phyloP scores from a whole-genome alignment of 2,113 vertebrate genomes.

The Bungarus multicinctus region DNA sequence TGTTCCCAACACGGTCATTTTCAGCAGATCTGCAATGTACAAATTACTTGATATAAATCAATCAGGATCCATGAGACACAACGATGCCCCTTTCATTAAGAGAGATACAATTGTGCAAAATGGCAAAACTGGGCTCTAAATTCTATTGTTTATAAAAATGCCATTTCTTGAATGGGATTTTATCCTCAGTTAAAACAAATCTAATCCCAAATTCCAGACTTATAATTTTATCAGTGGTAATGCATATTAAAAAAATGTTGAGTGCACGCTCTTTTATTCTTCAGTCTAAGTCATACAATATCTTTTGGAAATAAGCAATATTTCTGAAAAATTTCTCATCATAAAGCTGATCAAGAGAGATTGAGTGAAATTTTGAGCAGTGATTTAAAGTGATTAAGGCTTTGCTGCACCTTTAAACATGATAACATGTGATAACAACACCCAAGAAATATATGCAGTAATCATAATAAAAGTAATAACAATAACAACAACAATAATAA shows the following conservation, averaged over 20 bases:
- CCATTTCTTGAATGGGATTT: neutral
- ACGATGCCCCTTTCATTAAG: neutral
- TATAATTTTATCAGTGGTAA: neutral
- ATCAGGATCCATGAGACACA: conserved; percentile 21
- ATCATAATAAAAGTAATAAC: no score
- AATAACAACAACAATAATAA: no score
- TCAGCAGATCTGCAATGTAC: conserved; percentile 86
- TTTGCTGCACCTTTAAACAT: no score
- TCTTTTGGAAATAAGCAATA: neutral
- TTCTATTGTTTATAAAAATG: neutral
- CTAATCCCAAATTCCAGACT: neutral
- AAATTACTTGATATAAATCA: conserved; percentile 50
- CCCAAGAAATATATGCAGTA: no score
- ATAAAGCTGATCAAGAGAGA: no score
- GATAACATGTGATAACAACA: no score
- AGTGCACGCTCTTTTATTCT: neutral
- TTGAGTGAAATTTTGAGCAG: no score
- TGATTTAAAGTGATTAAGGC: no score
- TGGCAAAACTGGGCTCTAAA: neutral
- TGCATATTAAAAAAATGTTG: neutral
- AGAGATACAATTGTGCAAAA: neutral
- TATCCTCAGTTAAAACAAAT: neutral
- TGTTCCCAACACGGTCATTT: conserved; percentile 85
- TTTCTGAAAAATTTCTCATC: no score
- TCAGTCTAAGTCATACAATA: neutral